These are phyloP conservation scores for Camelus bactrianus DNA, from an alignment of 2,113 vertebrate species.

Conservation along the genomic window DNA sequence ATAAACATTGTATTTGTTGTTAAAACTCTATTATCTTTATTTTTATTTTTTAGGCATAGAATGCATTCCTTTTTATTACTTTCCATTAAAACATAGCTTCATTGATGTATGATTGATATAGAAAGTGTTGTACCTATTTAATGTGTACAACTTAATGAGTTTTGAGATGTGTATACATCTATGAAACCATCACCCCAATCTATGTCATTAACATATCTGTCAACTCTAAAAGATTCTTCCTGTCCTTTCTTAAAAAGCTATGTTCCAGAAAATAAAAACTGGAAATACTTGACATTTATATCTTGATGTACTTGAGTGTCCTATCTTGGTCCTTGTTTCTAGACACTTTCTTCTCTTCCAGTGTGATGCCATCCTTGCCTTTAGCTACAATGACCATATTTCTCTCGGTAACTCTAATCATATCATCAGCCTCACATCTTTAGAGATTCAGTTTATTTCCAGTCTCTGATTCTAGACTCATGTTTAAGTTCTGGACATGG, in stretches of 20 bases:
- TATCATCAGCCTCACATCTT: background rate
- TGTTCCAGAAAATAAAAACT: background rate
- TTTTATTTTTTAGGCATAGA: background rate
- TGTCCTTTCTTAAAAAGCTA: background rate
- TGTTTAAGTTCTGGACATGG: background rate
- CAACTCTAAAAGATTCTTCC: background rate
- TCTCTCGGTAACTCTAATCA: background rate
- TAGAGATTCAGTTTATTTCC: background rate
- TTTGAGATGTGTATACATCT: background rate
- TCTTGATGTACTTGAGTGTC: background rate
- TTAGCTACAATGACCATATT: background rate
- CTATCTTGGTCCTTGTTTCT: background rate
- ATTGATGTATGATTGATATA: background rate
- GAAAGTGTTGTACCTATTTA: background rate
- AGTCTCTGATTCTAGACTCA: background rate
- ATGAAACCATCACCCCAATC: background rate
- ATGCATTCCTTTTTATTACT: background rate
- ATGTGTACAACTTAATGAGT: background rate
- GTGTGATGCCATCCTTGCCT: background rate
- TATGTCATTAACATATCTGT: background rate
- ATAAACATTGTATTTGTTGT: background rate
- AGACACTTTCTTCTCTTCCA: background rate
- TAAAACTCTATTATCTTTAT: background rate
- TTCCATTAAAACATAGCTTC: background rate
- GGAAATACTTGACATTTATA: background rate